Percentiles rank a stretch among this genome's conserved stretches.
Conservation (phyloP, 2,888 invertebrate genomes). For the Sesia bembeciformis region DNA sequence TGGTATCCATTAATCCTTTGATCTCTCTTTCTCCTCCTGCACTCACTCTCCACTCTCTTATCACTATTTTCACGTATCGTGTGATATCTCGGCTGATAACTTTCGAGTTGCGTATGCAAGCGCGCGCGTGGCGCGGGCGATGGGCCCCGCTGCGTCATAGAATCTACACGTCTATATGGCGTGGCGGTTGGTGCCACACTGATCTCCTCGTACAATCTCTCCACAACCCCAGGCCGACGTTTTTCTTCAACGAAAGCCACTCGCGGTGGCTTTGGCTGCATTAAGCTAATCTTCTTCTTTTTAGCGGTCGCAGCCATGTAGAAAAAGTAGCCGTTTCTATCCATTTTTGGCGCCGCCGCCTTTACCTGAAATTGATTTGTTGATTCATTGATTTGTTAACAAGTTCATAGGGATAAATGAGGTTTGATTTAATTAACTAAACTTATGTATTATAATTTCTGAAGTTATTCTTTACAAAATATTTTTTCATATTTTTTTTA, state of each 20-base stretch:
- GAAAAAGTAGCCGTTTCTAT: slow-evolving; percentile 67
- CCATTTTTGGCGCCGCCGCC: slow-evolving; percentile 64
- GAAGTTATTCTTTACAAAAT: no score
- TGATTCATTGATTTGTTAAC: no score
- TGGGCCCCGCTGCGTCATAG: slow-evolving; percentile 48
- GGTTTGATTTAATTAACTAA: no score
- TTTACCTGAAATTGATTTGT: slow-evolving; percentile 42
- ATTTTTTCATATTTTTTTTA: no score
- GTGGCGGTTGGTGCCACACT: slow-evolving; percentile 49
- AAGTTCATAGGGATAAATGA: no score
- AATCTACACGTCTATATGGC: slow-evolving; percentile 40
- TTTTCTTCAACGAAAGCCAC: slow-evolving; percentile 60
- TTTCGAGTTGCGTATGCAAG: slow-evolving; percentile 63
- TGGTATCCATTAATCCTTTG: slow-evolving; percentile 43
- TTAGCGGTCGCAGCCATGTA: slow-evolving; percentile 67
- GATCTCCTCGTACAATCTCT: slow-evolving; percentile 29
- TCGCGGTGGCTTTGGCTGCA: slow-evolving; percentile 65
- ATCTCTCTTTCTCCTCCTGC: slow-evolving; percentile 47
- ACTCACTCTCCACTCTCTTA: slow-evolving; percentile 65
- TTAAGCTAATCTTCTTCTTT: slow-evolving; percentile 68
- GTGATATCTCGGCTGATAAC: slow-evolving; percentile 68
- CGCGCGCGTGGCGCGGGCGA: slow-evolving; percentile 63
- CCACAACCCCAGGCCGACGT: slow-evolving; percentile 52
- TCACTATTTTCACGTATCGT: slow-evolving; percentile 66
- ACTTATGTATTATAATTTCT: no score